Evolutionary conservation across 2,113 vertebrate species (phyloP), one percentile per base, ranked within the genome.

Genomic region (Alaudala cheleensis): DNA sequence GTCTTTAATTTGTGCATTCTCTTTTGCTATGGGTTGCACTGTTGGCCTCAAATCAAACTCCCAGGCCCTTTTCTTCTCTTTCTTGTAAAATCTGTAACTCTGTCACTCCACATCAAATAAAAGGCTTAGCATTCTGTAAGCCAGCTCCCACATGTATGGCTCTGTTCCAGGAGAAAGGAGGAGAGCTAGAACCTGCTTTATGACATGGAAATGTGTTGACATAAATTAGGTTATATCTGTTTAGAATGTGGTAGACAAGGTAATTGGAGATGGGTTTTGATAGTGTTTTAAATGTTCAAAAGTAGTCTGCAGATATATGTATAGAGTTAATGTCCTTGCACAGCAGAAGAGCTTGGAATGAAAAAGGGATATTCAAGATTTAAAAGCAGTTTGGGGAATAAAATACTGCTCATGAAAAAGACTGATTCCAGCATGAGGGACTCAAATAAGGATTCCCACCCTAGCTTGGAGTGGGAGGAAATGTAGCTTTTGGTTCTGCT

Each of bases 31-130:
- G 79, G 49, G 40, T 73, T 91, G 72, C 81, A 14, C 79, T 90
- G 45, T 44, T 97, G 90, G 90, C 88, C 61, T 90, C 31, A 60
- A 25, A 88, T 95, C 94, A 95, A 90, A 92, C 65, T 96, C 67
- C 49, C 73, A 76, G 90, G 66, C 81, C 34, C 51, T 94, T 80
- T 76, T 88, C 72, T 88, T 54, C 44, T 87, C 28, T 66, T 79
- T 40, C 39, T 90, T 95, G 50, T 81, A 72, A 92, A 91, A 84
- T 88, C 84, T 90, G 23, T 62, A 61, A 64, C 64, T 95, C 56
- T 96, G 86, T 92, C 54, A 24, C 54, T 91, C 19, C 53, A 3
- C 20, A 40, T 69, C 29, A 83, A 88, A 45, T 49, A 45, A 92
- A 92, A 95, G 89, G 54, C 66, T 88, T 61, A 39, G 47, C 33